A percentile compares a stretch with the other conserved stretches of the same genome.
Conservation (phyloP, 2,113 vertebrate genomes). For the Falcunculus frontatus region DNA sequence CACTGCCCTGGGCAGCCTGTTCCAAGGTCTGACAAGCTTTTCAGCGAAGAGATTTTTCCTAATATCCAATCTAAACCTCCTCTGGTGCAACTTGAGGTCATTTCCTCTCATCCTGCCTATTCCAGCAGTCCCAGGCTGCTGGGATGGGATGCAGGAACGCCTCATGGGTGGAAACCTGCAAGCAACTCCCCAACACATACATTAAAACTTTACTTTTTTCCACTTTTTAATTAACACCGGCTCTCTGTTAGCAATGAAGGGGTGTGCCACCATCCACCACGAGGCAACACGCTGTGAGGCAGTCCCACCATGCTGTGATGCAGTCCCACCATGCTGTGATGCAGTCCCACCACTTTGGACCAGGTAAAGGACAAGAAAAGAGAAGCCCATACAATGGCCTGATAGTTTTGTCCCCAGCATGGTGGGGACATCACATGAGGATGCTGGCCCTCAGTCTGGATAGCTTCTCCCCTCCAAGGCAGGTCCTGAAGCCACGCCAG, state of each 20-base stretch:
- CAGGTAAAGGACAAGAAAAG: not conserved
- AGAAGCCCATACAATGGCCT: not conserved
- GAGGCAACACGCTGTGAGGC: not conserved
- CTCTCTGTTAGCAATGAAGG: accelerated
- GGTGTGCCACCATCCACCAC: accelerated
- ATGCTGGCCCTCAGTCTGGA: not conserved
- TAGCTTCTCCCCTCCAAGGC: not conserved
- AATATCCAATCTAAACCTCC: not conserved
- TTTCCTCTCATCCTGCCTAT: not conserved
- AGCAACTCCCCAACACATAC: not conserved
- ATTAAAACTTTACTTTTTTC: not conserved
- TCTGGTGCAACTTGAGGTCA: not conserved
- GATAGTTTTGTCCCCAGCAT: not conserved
- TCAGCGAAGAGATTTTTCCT: not conserved
- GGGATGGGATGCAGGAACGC: not conserved
- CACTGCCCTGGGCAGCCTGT: not conserved
- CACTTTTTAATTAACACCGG: not conserved
- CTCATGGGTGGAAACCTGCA: not conserved
- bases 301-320: not conserved
- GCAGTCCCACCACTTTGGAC: not conserved
- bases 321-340: not conserved
- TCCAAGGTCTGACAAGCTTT: not conserved
- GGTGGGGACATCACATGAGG: not conserved
- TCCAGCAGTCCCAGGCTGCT: not conserved
- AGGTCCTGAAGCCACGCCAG: not conserved